Conservation (phyloP, 1,140 invertebrate genomes). For the Diabrotica virgifera region DNA sequence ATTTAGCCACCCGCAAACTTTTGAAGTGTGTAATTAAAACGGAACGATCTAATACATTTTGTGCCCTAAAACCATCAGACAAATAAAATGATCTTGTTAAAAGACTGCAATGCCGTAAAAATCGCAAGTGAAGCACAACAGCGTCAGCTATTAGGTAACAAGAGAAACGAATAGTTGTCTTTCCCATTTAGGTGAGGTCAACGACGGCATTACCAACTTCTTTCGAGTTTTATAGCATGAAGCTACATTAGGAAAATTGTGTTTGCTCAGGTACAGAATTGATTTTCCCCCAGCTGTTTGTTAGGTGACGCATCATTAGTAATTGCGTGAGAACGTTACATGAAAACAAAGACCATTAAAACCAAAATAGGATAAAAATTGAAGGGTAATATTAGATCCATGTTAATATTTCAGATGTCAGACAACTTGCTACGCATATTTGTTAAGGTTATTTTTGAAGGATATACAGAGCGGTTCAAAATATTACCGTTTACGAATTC, state of each 20-base stretch:
- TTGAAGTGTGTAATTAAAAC: no score
- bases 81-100: not conserved
- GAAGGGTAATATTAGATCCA: no score
- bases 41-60: no score
- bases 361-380: no score
- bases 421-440: no score
- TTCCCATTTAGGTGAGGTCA: not conserved
- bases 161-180: not conserved
- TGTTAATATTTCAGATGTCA: no score
- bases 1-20: no score
- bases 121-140: not conserved
- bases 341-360: not conserved
- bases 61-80: not conserved
- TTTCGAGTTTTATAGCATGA: slow-evolving; percentile 2
- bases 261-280: slow-evolving; percentile 2
- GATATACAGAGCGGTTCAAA: no score
- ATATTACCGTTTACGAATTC: no score
- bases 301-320: slow-evolving; percentile 2
- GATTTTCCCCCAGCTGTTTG: not conserved
- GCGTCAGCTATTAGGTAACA: slow-evolving; percentile 1
- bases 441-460: no score
- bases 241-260: slow-evolving; percentile 2
- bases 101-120: not conserved
- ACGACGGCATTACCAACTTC: not conserved
- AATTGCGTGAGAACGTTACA: not conserved